Conservation (phyloP, 1,140 invertebrate genomes). For the Nephila pilipes region DNA sequence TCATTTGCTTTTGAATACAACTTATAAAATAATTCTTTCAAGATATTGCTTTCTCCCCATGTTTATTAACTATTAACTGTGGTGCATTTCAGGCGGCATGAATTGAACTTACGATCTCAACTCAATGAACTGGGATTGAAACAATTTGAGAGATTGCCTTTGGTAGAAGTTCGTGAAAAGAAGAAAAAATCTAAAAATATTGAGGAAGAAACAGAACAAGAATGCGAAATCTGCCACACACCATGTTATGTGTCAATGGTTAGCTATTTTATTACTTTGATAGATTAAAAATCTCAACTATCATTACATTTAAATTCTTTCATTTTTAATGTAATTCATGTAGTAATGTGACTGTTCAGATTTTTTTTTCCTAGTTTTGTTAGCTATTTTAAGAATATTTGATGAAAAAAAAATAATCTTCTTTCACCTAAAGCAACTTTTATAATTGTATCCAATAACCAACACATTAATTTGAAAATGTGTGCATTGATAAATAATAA, state of each 20-base stretch:
- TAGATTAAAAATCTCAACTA: background rate
- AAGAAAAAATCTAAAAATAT: conserved; percentile 81
- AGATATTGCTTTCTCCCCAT: background rate
- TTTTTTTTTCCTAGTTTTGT: too few species aligned
- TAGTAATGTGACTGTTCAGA: too few species aligned
- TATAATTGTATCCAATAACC: too few species aligned
- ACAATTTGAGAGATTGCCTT: conserved; percentile 85
- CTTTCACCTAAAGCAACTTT: too few species aligned
- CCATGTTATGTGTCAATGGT: conserved; percentile 91
- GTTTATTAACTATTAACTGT: background rate
- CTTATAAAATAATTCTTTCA: background rate
- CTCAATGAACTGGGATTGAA: conserved; percentile 85
- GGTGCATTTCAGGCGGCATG: conserved; percentile 81
- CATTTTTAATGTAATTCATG: background rate
- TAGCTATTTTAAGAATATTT: too few species aligned
- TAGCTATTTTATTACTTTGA: conserved; percentile 79
- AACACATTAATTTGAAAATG: too few species aligned
- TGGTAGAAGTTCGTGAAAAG: conserved; percentile 83
- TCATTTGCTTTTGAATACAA: background rate
- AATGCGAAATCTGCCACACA: conserved; percentile 90
- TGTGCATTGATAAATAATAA: too few species aligned
- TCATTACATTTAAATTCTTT: background rate
- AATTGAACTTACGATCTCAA: conserved; percentile 83
- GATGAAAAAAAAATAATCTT: too few species aligned
- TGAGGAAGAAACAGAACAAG: conserved; percentile 87